Evolutionary conservation across 2,797 vertebrate species (phyloP).

Genomic region (Catamblyrhynchus diadema): DNA sequence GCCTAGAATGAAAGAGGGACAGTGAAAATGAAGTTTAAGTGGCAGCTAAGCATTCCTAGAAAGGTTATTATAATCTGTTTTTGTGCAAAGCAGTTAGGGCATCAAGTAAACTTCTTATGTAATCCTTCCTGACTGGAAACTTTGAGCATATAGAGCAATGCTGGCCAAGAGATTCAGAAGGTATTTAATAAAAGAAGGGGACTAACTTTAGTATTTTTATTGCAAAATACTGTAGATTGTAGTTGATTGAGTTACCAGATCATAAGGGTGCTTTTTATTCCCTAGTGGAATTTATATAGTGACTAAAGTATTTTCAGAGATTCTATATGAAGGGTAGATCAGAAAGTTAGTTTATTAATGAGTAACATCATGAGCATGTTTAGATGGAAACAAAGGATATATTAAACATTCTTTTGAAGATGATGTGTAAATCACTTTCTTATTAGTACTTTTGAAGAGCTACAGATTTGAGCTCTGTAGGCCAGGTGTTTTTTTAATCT

Average conservation of each 20-base stretch:
- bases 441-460: constrained; percentile 76
- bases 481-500: constrained; percentile 49
- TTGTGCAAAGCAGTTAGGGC: not conserved
- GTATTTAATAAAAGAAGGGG: not conserved
- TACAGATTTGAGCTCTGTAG: constrained; percentile 55
- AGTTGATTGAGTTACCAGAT: not conserved
- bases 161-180: not conserved
- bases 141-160: not conserved
- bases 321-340: constrained; percentile 69
- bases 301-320: constrained; percentile 73
- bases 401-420: constrained; percentile 62
- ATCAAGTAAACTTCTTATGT: not conserved
- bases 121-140: not conserved
- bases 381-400: constrained; percentile 71
- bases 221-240: not conserved
- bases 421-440: constrained; percentile 78
- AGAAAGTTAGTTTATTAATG: constrained; percentile 80
- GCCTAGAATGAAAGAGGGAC: not conserved
- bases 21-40: not conserved
- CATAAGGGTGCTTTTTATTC: not conserved
- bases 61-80: not conserved
- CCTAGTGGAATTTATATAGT: not conserved
- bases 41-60: not conserved
- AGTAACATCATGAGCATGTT: constrained; percentile 62
- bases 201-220: not conserved